Percentiles rank a stretch among this genome's conserved stretches.
Evolutionary conservation across 2,113 vertebrate species (phyloP).

Genomic region (Merops nubicus): DNA sequence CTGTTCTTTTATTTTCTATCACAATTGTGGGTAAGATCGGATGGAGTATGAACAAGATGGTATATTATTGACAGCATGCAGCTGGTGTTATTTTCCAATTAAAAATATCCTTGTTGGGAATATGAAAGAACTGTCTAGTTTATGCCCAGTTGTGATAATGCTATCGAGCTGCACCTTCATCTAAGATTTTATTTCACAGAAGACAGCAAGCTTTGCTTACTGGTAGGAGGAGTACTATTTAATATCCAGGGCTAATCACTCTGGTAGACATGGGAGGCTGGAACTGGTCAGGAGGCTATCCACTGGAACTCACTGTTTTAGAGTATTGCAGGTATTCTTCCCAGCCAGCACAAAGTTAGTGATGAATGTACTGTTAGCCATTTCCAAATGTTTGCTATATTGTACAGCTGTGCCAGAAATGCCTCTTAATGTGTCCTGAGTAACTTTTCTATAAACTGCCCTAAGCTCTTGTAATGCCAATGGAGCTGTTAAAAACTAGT

Average conservation of each 20-base stretch:
- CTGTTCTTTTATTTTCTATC: constrained; percentile 39
- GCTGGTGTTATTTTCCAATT: constrained; percentile 45
- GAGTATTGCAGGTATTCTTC: neutral
- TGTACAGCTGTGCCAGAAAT: neutral
- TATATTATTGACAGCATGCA: constrained; percentile 18
- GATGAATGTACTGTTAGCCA: neutral
- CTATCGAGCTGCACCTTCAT: neutral
- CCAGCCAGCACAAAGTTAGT: neutral
- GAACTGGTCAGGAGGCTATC: neutral
- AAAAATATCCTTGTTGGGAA: constrained; percentile 28
- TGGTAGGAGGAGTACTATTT: neutral
- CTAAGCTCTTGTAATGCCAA: neutral
- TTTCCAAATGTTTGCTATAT: neutral
- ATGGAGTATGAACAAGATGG: neutral
- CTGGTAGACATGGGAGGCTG: neutral
- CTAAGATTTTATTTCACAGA: constrained; percentile 4
- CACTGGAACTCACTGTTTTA: neutral
- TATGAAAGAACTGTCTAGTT: constrained; percentile 15
- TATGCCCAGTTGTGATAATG: neutral
- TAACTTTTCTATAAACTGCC: neutral
- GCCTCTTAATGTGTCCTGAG: neutral
- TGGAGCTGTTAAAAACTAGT: constrained; percentile 6
- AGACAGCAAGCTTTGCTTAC: neutral
- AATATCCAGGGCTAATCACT: neutral
- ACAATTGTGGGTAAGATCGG: constrained; percentile 17